These are phyloP conservation scores for Drosophila ananassae DNA, from an alignment of 1,140 invertebrate genomes.

Conservation along the genomic window DNA sequence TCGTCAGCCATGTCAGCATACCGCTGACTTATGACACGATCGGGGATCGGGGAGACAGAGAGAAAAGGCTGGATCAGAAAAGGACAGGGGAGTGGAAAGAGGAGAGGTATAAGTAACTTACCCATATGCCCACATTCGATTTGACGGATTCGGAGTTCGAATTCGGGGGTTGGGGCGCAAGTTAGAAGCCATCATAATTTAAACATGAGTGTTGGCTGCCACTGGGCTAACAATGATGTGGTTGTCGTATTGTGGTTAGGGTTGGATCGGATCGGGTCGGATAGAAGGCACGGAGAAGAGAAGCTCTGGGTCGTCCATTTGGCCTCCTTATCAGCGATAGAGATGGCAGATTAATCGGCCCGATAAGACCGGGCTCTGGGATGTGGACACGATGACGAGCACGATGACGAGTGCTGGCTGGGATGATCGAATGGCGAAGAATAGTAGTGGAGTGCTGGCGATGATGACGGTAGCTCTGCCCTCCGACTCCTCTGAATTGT, in stretches of 20 bases:
- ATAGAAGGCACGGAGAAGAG: conserved; percentile 7
- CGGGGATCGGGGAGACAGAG: background rate
- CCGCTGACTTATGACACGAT: conserved; percentile 53
- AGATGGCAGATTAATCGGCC: conserved; percentile 77
- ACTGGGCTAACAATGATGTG: conserved; percentile 68
- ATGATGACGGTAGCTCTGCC: conserved; percentile 69
- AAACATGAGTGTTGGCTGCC: conserved; percentile 81
- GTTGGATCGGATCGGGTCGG: conserved; percentile 35
- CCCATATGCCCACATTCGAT: conserved; percentile 55
- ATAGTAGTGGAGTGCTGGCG: conserved; percentile 50
- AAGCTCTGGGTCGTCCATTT: conserved; percentile 54
- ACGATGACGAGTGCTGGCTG: conserved; percentile 50
- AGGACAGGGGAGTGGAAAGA: background rate
- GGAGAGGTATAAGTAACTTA: background rate
- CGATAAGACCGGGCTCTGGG: conserved; percentile 60
- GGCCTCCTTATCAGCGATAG: conserved; percentile 66
- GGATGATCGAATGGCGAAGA: conserved; percentile 64
- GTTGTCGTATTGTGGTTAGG: conserved; percentile 13
- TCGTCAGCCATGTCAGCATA: conserved; percentile 46
- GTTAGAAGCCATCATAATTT: conserved; percentile 82
- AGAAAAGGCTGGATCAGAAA: background rate
- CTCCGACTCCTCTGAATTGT: conserved; percentile 9
- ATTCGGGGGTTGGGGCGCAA: conserved; percentile 51
- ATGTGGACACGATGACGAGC: conserved; percentile 47
- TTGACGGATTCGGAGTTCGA: conserved; percentile 5